Percentiles rank a stretch among this genome's conserved stretches.
These are phyloP conservation scores for Apis dorsata DNA, from an alignment of 1,140 invertebrate species.

Conservation along the genomic window DNA sequence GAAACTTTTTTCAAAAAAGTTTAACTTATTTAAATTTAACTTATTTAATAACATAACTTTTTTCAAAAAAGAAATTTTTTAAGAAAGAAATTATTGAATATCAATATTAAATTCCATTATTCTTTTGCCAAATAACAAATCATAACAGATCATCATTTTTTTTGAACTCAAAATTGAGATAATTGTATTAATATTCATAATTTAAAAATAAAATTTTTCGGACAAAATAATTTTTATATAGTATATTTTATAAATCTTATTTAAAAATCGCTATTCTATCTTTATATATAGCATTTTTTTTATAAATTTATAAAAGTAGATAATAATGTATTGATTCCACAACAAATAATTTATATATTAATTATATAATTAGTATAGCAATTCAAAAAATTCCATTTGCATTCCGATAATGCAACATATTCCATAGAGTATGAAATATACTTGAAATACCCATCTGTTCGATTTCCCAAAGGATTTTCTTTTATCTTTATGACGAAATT, in stretches of 20 bases:
- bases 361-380: not conserved
- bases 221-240: no score
- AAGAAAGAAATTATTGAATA: no score
- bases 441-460: slow-evolving; percentile 25
- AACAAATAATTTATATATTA: not conserved
- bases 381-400: not conserved
- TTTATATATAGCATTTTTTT: no score
- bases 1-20: not conserved
- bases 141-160: not conserved
- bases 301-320: not conserved
- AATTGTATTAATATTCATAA: not conserved
- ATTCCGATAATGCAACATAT: not conserved
- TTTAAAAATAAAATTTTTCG: no score
- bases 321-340: not conserved
- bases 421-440: not conserved
- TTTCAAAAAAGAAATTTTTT: not conserved
- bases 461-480: slow-evolving; percentile 58
- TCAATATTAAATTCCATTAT: no score
- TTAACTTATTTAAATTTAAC: no score
- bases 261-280: no score
- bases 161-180: not conserved
- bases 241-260: not conserved
- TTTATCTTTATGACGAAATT: not conserved
- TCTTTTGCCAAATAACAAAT: no score
- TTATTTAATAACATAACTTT: no score